Evolutionary conservation across 2,888 invertebrate genomes (phyloP).

Genomic region (Leptinotarsa juncta): DNA sequence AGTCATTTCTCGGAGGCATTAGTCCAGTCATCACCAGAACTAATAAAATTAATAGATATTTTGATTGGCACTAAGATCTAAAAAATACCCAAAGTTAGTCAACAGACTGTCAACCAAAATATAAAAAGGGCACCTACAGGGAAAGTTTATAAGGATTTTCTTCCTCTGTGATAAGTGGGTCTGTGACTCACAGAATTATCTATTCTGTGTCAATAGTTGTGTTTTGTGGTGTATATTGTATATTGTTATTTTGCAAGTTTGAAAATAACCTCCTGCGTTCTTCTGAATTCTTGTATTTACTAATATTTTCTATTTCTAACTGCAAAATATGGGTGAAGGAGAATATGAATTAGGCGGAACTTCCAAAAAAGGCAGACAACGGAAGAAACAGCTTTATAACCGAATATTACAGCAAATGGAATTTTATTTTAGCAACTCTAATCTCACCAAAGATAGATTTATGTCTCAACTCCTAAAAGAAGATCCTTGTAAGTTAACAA

Average conservation of each 20-base stretch:
- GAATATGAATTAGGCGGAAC: slow-evolving; percentile 46
- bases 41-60: too few species aligned
- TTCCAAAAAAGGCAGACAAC: slow-evolving; percentile 71
- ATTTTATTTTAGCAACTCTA: slow-evolving; percentile 95
- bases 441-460: slow-evolving; percentile 89
- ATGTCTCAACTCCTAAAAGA: slow-evolving; percentile 77
- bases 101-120: too few species aligned
- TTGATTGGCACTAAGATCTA: too few species aligned
- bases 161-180: too few species aligned
- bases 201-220: too few species aligned
- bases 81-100: too few species aligned
- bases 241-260: not conserved
- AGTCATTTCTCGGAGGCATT: too few species aligned
- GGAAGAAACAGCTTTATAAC: slow-evolving; percentile 81
- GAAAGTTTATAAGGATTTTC: too few species aligned
- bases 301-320: not conserved
- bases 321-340: slow-evolving; percentile 44
- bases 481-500: slow-evolving; percentile 72
- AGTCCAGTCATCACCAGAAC: too few species aligned
- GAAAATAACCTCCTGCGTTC: not conserved
- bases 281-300: not conserved
- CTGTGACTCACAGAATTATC: too few species aligned
- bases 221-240: not conserved
- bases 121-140: too few species aligned
- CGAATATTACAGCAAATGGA: slow-evolving; percentile 89